These are phyloP conservation scores for Lagenorhynchus albirostris DNA, from an alignment of 2,113 vertebrate species.

Conservation along the genomic window DNA sequence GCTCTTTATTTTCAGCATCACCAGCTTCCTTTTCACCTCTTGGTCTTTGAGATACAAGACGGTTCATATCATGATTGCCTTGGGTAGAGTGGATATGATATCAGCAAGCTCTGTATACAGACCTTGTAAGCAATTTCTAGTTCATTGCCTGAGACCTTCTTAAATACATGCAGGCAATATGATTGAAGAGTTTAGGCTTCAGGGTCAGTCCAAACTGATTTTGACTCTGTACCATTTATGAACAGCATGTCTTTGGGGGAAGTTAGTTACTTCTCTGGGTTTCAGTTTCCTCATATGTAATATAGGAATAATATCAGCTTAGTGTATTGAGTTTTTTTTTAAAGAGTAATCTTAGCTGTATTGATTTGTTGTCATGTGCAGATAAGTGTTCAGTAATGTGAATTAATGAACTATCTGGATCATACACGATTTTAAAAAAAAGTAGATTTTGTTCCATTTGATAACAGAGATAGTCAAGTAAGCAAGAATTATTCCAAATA, in stretches of 20 bases:
- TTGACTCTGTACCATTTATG: not conserved
- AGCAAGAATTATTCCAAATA: constrained; percentile 8
- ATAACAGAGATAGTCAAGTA: not conserved
- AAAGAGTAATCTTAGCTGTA: not conserved
- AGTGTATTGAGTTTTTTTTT: not conserved
- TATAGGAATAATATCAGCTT: not conserved
- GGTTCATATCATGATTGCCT: constrained; percentile 56
- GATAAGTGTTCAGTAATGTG: not conserved
- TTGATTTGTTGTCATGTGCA: constrained; percentile 25
- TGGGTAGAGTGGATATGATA: not conserved
- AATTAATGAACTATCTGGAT: not conserved
- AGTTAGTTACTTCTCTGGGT: constrained; percentile 19
- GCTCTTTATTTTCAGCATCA: constrained; percentile 27
- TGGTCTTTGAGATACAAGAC: constrained; percentile 41
- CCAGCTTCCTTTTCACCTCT: constrained; percentile 28
- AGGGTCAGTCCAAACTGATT: constrained; percentile 12
- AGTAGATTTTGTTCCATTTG: not conserved
- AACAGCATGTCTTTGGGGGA: not conserved
- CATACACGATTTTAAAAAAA: constrained; percentile 24
- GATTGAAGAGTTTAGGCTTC: not conserved
- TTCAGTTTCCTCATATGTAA: constrained; percentile 32
- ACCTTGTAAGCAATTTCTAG: constrained; percentile 12
- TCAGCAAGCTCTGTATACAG: not conserved
- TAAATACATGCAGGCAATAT: not conserved
- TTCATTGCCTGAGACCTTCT: not conserved